A percentile compares a stretch with the other conserved stretches of the same genome.
Conservation (phyloP, 1,140 invertebrate genomes). For the Pentalonia nigronervosa region DNA sequence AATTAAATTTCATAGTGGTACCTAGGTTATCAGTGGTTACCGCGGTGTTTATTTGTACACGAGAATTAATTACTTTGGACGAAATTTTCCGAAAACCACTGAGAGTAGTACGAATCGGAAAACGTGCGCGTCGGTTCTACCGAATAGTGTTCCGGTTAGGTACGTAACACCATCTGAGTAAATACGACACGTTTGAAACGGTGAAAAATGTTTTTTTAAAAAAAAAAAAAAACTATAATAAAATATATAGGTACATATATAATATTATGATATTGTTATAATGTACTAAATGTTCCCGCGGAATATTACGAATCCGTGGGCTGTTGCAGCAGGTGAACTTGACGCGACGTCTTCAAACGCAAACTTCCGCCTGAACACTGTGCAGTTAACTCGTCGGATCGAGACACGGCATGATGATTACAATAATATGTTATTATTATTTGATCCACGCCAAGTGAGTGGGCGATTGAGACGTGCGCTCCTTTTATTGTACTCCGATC, state of each 20-base stretch:
- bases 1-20: neutral
- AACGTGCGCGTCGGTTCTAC: neutral
- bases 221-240: neutral
- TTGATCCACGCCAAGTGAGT: neutral
- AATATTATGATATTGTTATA: neutral
- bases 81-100: neutral
- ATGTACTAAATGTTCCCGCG: neutral
- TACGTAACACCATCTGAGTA: slow-evolving; percentile 3
- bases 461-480: neutral
- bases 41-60: neutral
- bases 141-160: neutral
- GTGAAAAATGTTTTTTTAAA: neutral
- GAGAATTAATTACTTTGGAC: neutral
- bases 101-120: neutral
- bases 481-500: neutral
- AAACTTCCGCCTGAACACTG: neutral
- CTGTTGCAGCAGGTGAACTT: neutral
- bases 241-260: neutral
- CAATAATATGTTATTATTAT: neutral
- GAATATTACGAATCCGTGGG: neutral
- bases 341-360: neutral
- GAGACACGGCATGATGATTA: neutral
- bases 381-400: neutral
- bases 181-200: neutral
- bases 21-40: neutral